Evolutionary conservation across 2,888 invertebrate species (phyloP), one percentile per base, ranked within the genome.

Genomic region (Zaprionus bogoriensis): DNA sequence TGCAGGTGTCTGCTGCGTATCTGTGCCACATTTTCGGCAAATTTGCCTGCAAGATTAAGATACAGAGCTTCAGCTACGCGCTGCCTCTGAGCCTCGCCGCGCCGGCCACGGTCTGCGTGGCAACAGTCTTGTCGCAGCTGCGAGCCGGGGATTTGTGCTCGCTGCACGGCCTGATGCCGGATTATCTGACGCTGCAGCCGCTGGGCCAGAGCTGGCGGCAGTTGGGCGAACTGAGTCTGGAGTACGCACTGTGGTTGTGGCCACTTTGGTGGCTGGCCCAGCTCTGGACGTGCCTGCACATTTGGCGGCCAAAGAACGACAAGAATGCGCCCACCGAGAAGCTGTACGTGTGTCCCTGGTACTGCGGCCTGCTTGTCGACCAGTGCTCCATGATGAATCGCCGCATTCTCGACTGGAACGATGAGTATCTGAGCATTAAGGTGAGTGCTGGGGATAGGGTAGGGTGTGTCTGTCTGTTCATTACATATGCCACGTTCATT

Each of bases 1-100:
- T 95, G 25, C 96, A 97, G 89, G 92, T 95, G 1, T 67, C 91
- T 0, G 90, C 94, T 0, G 93, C 95, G 1, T 94, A 95, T 81
- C 72, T 95, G 7, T 93, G 94, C 74, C 95, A 94, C 83, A 92
- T 92, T 17, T 93, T 93, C 67, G 93, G 94, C 3, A 97, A 96
- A 91, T 96, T 96, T 75, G 95, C 97, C 0, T 97, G 96, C 92
- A 96, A 96, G 92, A 95, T 97, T 67, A 94, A 96, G 89, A 97
- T 98, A 88, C 98, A 98, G 89, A 93, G 94, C 52, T 95, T 97
- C 89, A 95, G 97, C 77, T 97, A 95, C 82, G 95, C 98, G 0
- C 93, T 98, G 65, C 97, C 98, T 0, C 91, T 97, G 36, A 94
- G 93, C 80, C 91, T 98, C 9, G 93, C 95, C 0, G 94, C 95